Base-by-base conservation (phyloP, 2,888 invertebrate species). In the Acleris cristana region DNA sequence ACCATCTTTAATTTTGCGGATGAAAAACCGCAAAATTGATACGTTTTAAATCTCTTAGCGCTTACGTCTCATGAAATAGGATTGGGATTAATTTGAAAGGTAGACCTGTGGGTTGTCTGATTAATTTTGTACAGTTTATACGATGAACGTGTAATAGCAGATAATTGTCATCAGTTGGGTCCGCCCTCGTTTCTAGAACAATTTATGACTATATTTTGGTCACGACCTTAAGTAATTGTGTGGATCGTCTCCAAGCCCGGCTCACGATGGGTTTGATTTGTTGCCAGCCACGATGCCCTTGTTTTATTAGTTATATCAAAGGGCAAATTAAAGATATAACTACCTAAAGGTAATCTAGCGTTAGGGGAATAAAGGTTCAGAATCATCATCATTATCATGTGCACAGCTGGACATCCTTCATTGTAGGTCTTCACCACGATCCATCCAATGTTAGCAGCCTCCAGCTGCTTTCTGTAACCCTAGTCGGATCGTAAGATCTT, bases 131-230 rank as follows among this genome's bases (percentile, higher is more conserved):
- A 40, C 61, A 72, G 66, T 73, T 74, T 76, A 74, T 73, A 58
- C 73, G 79, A 80, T 76, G 74, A 75, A 74, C 75, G 74, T 76
- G 85, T 87, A 88, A 87, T 88, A 79, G 83, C 80, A 75, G 84
- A 84, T 89, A 88, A 88, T 89, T 88, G 88, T 88, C 86, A 85
- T 85, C 85, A 80, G 75, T 74, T 74, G 77, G 79, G 76, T 78
- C 79, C 78, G 83, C 78, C 79, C 84, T 85, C 80, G 79, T 84
- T 40, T 74, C 79, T 79, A 78, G 79, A 75, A 79, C 76, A 81
- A 87, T 89, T 89, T 88, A 89, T 82, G 87, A 82, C 83, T 81
- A 83, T 82, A 86, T 85, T 83, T 83, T 78, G 83, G 81, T 88
- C 89, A 89, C 89, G 89, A 89, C 79, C 81, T 73, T 79, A 80